Evolutionary conservation across 2,888 invertebrate species (phyloP).

Genomic region (Schizaphis graminum): DNA sequence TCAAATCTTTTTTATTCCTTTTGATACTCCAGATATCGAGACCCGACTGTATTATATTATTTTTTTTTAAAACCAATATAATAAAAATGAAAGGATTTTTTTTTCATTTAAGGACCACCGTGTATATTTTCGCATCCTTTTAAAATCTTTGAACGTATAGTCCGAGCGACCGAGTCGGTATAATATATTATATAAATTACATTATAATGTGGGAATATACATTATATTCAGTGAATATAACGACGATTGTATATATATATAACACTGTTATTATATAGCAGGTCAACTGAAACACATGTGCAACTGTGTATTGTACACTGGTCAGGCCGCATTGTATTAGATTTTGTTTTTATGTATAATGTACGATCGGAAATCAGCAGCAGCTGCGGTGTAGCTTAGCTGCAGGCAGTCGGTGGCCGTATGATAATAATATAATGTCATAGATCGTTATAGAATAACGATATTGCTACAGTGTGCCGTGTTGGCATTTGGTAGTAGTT

Average conservation of each 20-base stretch:
- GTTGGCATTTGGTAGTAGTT: slow-evolving; percentile 11
- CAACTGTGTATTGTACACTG: background rate
- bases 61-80: no score
- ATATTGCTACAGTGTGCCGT: background rate
- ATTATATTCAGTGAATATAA: background rate
- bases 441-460: background rate
- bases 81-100: background rate
- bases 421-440: background rate
- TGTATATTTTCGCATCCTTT: background rate
- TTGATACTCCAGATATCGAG: background rate
- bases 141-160: background rate
- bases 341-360: background rate
- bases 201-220: background rate
- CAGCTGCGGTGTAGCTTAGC: background rate
- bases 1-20: background rate
- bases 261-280: background rate
- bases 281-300: background rate
- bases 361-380: background rate
- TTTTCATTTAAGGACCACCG: background rate
- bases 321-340: background rate
- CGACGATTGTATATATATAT: background rate
- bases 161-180: background rate
- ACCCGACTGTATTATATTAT: background rate
- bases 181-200: background rate
- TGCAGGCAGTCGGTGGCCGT: background rate